Conservation (phyloP, 2,888 invertebrate species). For the Pseudolycoriella hygida region DNA sequence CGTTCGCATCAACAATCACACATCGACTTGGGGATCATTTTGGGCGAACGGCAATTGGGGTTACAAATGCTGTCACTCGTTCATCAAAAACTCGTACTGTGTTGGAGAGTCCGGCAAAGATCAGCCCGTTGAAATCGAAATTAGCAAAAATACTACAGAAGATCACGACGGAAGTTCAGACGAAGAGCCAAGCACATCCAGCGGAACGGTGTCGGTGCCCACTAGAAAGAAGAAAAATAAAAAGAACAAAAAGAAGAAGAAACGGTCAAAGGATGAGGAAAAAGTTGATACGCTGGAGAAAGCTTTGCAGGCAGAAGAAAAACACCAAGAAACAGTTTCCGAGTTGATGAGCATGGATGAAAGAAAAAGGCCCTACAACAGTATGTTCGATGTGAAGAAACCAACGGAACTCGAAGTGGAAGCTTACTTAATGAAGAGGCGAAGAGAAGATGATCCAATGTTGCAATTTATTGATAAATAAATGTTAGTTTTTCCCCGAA, state of each 20-base stretch:
- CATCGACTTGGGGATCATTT: slow-evolving; percentile 87
- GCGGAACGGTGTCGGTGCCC: slow-evolving; percentile 14
- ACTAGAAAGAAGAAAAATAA: slow-evolving; percentile 12
- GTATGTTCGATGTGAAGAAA: slow-evolving; percentile 61
- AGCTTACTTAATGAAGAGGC: slow-evolving; percentile 74
- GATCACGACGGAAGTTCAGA: not conserved
- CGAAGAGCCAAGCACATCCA: not conserved
- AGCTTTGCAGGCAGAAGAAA: slow-evolving; percentile 47
- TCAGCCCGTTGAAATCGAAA: slow-evolving; percentile 4
- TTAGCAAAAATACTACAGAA: too few species aligned
- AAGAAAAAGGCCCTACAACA: slow-evolving; percentile 83
- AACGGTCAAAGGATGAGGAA: slow-evolving; percentile 34
- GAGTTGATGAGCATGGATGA: slow-evolving; percentile 59
- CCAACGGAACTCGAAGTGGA: slow-evolving; percentile 88
- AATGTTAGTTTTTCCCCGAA: too few species aligned
- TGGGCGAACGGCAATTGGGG: slow-evolving; percentile 94
- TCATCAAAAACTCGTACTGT: slow-evolving; percentile 78
- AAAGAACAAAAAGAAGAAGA: slow-evolving; percentile 17
- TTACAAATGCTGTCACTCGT: slow-evolving; percentile 87
- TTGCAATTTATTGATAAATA: slow-evolving; percentile 40
- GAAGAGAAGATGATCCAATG: slow-evolving; percentile 88
- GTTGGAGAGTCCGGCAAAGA: slow-evolving; percentile 34
- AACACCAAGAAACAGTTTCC: slow-evolving; percentile 40
- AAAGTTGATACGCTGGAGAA: slow-evolving; percentile 18
- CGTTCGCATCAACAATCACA: slow-evolving; percentile 80